These are phyloP conservation scores for Epistrophella euchroma DNA, from an alignment of 2,888 invertebrate genomes.

Conservation along the genomic window DNA sequence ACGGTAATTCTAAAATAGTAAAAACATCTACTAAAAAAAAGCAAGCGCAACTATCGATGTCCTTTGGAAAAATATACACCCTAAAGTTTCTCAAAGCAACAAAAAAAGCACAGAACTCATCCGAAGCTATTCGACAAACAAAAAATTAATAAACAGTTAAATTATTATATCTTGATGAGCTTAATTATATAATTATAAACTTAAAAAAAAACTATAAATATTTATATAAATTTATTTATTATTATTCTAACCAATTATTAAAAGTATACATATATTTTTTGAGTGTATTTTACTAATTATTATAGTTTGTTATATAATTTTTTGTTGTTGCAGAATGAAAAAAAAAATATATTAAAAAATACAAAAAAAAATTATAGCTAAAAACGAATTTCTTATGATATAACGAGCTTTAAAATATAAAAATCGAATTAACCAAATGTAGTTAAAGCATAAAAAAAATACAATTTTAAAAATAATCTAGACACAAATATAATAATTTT, in stretches of 20 bases:
- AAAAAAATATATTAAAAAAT: constrained; percentile 45
- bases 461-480: constrained; percentile 18
- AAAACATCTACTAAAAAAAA: constrained; percentile 69
- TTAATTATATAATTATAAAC: constrained; percentile 21
- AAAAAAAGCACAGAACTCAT: constrained; percentile 42
- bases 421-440: constrained; percentile 69
- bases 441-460: constrained; percentile 46
- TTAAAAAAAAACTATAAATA: constrained; percentile 49
- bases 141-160: constrained; percentile 39
- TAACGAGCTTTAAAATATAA: constrained; percentile 64
- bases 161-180: constrained; percentile 72
- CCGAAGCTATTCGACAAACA: constrained; percentile 55
- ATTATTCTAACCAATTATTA: constrained; percentile 63
- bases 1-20: constrained; percentile 72
- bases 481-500: constrained; percentile 42
- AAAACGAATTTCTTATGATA: constrained; percentile 56
- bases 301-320: constrained; percentile 63
- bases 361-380: constrained; percentile 38
- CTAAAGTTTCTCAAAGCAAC: constrained; percentile 33
- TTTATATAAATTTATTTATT: constrained; percentile 58
- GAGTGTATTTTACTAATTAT: constrained; percentile 71
- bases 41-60: constrained; percentile 69
- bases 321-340: constrained; percentile 67
- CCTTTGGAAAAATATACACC: constrained; percentile 59
- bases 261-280: constrained; percentile 29